Evolutionary conservation across 1,140 invertebrate species (phyloP).

Genomic region (Drosophila bipectinata): DNA sequence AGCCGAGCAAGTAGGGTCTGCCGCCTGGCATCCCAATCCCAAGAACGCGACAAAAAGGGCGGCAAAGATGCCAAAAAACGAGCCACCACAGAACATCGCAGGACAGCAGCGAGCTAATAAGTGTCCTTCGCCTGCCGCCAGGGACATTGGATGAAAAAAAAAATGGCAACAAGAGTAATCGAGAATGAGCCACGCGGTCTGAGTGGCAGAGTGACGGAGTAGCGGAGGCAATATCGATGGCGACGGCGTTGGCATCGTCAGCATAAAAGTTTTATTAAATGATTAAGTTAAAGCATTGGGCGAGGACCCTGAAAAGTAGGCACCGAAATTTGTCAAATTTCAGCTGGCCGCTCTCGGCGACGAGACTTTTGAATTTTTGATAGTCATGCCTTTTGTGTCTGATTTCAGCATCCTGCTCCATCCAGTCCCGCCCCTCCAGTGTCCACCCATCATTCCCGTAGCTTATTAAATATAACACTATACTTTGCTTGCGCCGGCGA

Average conservation of each 20-base stretch:
- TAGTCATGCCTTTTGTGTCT: conserved; percentile 65
- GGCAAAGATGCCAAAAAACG: conserved; percentile 36
- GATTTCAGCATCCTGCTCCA: conserved; percentile 27
- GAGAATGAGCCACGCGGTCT: conserved; percentile 24
- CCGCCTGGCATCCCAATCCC: neutral
- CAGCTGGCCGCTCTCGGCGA: conserved; percentile 10
- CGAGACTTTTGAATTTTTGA: conserved; percentile 75
- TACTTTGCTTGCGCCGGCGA: conserved; percentile 48
- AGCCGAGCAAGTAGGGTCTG: neutral
- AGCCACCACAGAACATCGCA: conserved; percentile 13
- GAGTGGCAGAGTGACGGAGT: conserved; percentile 2
- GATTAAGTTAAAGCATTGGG: conserved; percentile 73
- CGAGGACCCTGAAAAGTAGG: conserved; percentile 53
- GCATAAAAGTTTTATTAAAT: conserved; percentile 81
- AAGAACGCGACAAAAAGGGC: conserved; percentile 29
- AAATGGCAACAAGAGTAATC: conserved; percentile 62
- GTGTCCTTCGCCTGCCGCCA: conserved; percentile 48
- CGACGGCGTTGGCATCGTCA: conserved; percentile 50
- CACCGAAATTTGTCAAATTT: conserved; percentile 74
- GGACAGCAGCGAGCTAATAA: conserved; percentile 60
- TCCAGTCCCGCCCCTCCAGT: neutral
- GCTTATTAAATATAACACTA: conserved; percentile 80
- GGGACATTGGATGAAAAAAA: conserved; percentile 23
- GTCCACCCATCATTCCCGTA: conserved; percentile 10
- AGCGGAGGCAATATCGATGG: conserved; percentile 29